Conservation (phyloP, 2,888 invertebrate species). For the Palloptera scutellata region DNA sequence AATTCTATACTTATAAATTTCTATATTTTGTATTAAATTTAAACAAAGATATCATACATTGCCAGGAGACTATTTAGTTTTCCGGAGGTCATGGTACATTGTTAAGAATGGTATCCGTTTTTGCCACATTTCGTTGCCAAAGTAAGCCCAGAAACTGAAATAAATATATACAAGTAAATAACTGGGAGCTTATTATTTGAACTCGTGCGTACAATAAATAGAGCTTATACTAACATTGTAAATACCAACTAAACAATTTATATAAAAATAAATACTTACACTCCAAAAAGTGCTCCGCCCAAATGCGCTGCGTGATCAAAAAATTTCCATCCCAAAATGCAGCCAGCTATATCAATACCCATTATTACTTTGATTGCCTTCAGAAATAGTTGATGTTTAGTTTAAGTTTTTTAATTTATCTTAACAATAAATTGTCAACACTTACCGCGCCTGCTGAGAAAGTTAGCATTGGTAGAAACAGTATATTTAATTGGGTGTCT, state of each 20-base stretch:
- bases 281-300: constrained; percentile 90
- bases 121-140: constrained; percentile 57
- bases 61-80: constrained; percentile 59
- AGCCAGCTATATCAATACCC: constrained; percentile 83
- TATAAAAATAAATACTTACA: constrained; percentile 68
- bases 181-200: background rate
- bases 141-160: constrained; percentile 57
- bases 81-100: constrained; percentile 57
- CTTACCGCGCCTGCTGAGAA: constrained; percentile 87
- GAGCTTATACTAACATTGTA: too few species aligned
- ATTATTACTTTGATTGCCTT: constrained; percentile 89
- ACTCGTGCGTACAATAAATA: background rate
- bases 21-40: background rate
- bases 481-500: constrained; percentile 84
- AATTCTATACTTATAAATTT: constrained; percentile 10
- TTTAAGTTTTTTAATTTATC: background rate
- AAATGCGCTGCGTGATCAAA: constrained; percentile 99
- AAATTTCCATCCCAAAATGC: constrained; percentile 85
- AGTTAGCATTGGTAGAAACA: constrained; percentile 87
- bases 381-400: constrained; percentile 29
- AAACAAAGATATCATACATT: constrained; percentile 38
- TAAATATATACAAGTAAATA: background rate
- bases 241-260: too few species aligned
- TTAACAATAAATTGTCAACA: background rate
- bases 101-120: constrained; percentile 53